These are phyloP conservation scores for Bradypus variegatus DNA, from an alignment of 2,797 vertebrate genomes.

Conservation along the genomic window DNA sequence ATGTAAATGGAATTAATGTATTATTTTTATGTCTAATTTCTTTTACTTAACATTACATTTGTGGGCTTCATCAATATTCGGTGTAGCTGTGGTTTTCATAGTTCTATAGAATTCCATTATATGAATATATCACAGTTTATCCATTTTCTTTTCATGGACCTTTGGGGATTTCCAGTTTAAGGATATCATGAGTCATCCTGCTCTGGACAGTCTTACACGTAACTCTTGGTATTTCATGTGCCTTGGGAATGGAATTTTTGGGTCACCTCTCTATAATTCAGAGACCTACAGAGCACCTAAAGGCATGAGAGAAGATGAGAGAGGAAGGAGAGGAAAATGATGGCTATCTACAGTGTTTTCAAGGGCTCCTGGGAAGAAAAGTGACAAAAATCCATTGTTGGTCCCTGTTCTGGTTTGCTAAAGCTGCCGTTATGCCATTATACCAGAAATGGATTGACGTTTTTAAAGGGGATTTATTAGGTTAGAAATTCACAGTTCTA, in stretches of 20 bases:
- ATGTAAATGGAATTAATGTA: slow-evolving; percentile 20
- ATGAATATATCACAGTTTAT: background rate
- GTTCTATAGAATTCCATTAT: background rate
- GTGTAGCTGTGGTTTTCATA: slow-evolving; percentile 25
- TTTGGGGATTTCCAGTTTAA: background rate
- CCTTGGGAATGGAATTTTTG: background rate
- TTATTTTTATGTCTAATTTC: background rate
- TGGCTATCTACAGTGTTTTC: background rate
- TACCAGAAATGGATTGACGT: too few species aligned
- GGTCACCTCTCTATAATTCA: background rate
- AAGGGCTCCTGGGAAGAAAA: background rate
- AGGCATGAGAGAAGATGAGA: background rate
- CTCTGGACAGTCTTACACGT: background rate
- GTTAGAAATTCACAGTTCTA: too few species aligned
- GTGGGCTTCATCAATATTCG: background rate
- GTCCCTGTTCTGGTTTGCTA: background rate
- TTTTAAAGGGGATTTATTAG: too few species aligned
- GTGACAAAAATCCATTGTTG: background rate
- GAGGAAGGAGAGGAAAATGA: background rate
- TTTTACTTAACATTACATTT: background rate
- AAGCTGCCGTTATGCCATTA: too few species aligned
- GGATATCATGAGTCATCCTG: background rate
- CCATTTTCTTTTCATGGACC: slow-evolving; percentile 25
- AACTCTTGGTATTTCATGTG: background rate
- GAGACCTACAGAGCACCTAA: background rate